phyloP scores from a whole-genome alignment of 1,140 invertebrate species.

The Pseudomyrmex pallidus region DNA sequence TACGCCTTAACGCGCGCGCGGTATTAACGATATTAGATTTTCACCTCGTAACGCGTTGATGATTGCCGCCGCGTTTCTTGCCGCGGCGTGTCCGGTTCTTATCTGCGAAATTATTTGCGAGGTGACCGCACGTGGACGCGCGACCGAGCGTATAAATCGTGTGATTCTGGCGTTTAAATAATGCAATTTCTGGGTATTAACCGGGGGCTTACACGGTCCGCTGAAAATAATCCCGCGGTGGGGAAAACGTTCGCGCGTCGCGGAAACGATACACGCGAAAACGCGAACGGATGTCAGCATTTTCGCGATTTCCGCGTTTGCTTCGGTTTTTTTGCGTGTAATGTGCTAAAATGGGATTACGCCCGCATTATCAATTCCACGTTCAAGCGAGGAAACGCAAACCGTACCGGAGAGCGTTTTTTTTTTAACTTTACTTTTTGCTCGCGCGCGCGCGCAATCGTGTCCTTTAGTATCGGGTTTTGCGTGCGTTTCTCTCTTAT shows the following conservation, averaged over 20 bases:
- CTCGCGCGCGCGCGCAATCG: not conserved
- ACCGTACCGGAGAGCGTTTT: conserved; percentile 1
- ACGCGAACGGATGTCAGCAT: conserved; percentile 36
- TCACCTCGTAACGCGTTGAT: not conserved
- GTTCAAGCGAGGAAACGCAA: conserved; percentile 44
- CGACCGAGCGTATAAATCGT: conserved; percentile 31
- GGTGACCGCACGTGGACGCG: not conserved
- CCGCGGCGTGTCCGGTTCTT: too few relatives aligned
- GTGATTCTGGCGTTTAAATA: conserved; percentile 40
- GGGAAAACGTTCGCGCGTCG: conserved; percentile 2
- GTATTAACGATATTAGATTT: conserved; percentile 56
- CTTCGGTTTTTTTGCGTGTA: not conserved
- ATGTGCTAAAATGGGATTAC: conserved; percentile 49
- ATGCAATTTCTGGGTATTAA: conserved; percentile 54
- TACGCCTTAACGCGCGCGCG: not conserved
- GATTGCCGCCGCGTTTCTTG: conserved; percentile 4
- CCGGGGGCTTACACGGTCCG: conserved; percentile 28
- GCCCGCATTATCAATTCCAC: conserved; percentile 45
- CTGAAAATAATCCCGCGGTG: conserved; percentile 22
- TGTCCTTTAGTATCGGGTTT: conserved; percentile 11
- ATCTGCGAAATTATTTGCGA: conserved; percentile 18
- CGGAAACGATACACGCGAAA: conserved; percentile 13
- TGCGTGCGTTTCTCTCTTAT: conserved; percentile 32
- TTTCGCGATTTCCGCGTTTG: conserved; percentile 42
- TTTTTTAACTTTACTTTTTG: conserved; percentile 26